phyloP scores from a whole-genome alignment of 2,888 invertebrate species.

The Tortricodes alternella region DNA sequence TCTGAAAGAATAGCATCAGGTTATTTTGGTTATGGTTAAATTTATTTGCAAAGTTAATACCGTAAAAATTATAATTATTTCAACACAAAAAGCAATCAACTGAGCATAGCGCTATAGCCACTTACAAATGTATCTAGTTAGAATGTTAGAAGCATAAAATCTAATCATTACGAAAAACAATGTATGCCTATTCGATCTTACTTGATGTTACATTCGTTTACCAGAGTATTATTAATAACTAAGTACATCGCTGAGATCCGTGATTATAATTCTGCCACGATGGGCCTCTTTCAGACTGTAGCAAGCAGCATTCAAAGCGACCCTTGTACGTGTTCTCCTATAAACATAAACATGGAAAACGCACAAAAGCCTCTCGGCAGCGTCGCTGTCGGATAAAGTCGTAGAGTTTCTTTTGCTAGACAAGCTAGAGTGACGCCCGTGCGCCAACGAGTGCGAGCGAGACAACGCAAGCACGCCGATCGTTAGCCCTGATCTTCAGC shows the following conservation, averaged over 20 bases:
- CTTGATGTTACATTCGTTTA: conserved; percentile 34
- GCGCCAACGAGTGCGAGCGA: conserved; percentile 54
- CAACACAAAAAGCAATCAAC: no score
- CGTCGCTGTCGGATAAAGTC: conserved; percentile 80
- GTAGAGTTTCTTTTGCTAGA: conserved; percentile 79
- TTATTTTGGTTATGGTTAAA: no score
- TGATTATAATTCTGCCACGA: conserved; percentile 30
- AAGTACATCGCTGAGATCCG: conserved; percentile 49
- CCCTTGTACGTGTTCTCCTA: conserved; percentile 79
- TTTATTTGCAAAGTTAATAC: no score
- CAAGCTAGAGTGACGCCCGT: conserved; percentile 46
- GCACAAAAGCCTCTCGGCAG: conserved; percentile 82
- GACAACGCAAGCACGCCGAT: conserved; percentile 69
- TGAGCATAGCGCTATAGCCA: no score
- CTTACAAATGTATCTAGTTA: no score
- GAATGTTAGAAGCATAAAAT: no score
- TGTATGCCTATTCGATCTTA: not conserved
- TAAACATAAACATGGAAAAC: conserved; percentile 82
- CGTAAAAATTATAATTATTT: no score
- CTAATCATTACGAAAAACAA: not conserved
- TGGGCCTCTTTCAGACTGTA: conserved; percentile 37
- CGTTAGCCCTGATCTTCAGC: conserved; percentile 83
- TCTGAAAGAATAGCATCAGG: no score
- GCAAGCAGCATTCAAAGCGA: conserved; percentile 74
- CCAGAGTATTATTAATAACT: conserved; percentile 60